A percentile compares a stretch with the other conserved stretches of the same genome.
Evolutionary conservation across 2,888 invertebrate genomes (phyloP).

Genomic region (Ennomos fuscantarius): DNA sequence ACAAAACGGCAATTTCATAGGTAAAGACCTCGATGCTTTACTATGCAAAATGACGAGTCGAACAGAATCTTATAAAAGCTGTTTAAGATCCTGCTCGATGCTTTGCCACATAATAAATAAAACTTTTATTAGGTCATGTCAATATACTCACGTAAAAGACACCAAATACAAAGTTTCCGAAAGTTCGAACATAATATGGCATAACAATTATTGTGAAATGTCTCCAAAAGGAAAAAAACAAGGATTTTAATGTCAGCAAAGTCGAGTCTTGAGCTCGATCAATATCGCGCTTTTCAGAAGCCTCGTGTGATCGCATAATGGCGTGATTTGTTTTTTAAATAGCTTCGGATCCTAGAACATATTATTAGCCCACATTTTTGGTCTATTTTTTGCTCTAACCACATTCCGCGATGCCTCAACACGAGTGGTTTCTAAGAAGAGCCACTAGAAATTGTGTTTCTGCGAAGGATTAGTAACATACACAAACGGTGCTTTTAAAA

Average conservation of each 20-base stretch:
- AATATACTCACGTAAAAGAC: no score
- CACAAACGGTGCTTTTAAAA: constrained; percentile 28
- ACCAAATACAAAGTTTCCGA: no score
- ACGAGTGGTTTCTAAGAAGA: constrained; percentile 35
- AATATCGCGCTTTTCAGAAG: constrained; percentile 26
- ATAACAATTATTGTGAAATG: no score
- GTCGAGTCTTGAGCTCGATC: not conserved
- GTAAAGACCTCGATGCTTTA: no score
- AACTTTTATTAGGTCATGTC: no score
- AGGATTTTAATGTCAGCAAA: not conserved
- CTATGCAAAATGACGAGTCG: no score
- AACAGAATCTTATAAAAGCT: no score
- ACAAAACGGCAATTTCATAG: no score
- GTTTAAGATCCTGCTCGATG: no score
- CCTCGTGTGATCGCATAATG: constrained; percentile 26
- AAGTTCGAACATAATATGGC: no score
- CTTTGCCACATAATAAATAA: no score
- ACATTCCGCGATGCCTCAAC: constrained; percentile 37
- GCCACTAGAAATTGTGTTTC: constrained; percentile 33
- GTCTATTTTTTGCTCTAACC: constrained; percentile 39
- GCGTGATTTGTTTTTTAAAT: constrained; percentile 38
- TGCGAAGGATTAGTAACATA: constrained; percentile 33
- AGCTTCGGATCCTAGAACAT: constrained; percentile 40
- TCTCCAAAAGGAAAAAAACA: not conserved
- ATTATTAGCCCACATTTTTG: constrained; percentile 41